phyloP scores from a whole-genome alignment of 1,140 invertebrate species.

The Polypedilum vanderplanki region DNA sequence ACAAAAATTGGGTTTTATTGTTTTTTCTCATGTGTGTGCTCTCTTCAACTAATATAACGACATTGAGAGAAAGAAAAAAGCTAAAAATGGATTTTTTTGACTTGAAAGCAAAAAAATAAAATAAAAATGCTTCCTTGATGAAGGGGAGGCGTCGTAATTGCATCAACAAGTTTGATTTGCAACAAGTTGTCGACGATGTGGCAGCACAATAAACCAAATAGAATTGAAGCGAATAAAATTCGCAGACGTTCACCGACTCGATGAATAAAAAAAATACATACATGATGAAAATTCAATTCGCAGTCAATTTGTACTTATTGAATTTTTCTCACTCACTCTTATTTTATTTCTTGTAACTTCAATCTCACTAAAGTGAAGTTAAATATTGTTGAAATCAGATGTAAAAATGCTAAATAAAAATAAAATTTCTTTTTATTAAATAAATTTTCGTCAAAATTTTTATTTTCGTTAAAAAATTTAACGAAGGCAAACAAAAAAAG shows the following conservation, averaged over 20 bases:
- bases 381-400: too few species aligned
- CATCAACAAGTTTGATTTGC: slow-evolving; percentile 27
- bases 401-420: too few species aligned
- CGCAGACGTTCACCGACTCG: not conserved
- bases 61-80: too few species aligned
- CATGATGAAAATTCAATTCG: not conserved
- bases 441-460: too few species aligned
- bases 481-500: too few species aligned
- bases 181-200: slow-evolving; percentile 6
- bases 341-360: too few species aligned
- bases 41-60: too few species aligned
- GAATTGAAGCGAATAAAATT: not conserved
- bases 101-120: not conserved
- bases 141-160: not conserved
- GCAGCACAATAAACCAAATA: not conserved
- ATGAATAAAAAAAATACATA: not conserved
- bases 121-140: not conserved
- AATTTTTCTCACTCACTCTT: not conserved
- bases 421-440: too few species aligned
- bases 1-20: slow-evolving; percentile 26
- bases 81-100: not conserved
- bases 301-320: slow-evolving; percentile 19
- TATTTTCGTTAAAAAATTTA: too few species aligned
- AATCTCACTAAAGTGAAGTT: too few species aligned
- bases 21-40: slow-evolving; percentile 22